phyloP scores from a whole-genome alignment of 2,797 vertebrate species.

The Microctenopoma lineatum region DNA sequence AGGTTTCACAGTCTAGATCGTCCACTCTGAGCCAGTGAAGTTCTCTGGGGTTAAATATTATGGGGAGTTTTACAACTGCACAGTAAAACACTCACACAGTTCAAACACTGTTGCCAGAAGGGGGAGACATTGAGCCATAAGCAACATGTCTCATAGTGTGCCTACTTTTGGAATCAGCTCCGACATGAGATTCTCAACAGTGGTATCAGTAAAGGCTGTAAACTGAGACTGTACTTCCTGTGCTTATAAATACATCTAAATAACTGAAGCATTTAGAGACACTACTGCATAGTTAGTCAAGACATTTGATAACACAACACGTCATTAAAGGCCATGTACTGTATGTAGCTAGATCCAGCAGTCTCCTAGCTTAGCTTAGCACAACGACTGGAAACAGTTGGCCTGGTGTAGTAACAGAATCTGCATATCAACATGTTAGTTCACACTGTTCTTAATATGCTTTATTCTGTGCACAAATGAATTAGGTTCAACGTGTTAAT shows the following conservation, averaged over 20 bases:
- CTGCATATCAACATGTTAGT: too few species aligned
- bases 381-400: background rate
- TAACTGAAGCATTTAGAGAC: background rate
- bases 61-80: background rate
- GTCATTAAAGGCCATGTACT: too few species aligned
- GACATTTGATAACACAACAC: too few species aligned
- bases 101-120: constrained; percentile 49
- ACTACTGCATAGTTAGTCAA: too few species aligned
- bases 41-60: background rate
- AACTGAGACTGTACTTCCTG: too few species aligned
- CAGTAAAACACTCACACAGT: constrained; percentile 10
- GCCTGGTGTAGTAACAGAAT: background rate
- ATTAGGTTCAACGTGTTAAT: too few species aligned
- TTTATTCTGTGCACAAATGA: too few species aligned
- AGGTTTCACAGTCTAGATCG: background rate
- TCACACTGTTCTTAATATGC: too few species aligned
- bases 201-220: too few species aligned
- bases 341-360: too few species aligned
- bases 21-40: background rate
- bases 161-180: background rate
- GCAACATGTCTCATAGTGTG: background rate
- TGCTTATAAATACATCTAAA: too few species aligned
- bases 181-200: background rate
- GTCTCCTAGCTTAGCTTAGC: too few species aligned
- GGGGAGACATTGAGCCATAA: constrained; percentile 59